Base-by-base conservation (phyloP, 2,113 vertebrate species). In the Cricetomys ansorgei region DNA sequence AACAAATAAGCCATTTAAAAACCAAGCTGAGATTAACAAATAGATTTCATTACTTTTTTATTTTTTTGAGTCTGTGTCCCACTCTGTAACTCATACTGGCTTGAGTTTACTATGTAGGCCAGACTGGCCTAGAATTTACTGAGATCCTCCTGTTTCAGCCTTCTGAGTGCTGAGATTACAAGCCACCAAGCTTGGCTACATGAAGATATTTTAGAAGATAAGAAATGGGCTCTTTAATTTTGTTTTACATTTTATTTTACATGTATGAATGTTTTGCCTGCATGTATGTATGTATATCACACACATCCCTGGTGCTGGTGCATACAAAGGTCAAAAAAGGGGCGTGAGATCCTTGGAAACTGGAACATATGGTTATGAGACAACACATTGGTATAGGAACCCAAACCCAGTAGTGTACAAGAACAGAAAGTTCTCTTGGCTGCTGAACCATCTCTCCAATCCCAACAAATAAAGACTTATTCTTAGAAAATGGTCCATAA, bases 11-110 rank as follows among this genome's bases (percentile, higher is more conserved):
- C 3, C 15, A 25, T 80, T 40, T 73, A 45, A 75, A 80, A 0
- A 75, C 19, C 16, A 64, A n/a, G n/a, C n/a, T n/a, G n/a, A n/a
- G n/a, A n/a, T n/a, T n/a, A 95, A 96, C 29, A 75, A 90, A 96
- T 34, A 40, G 12, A 43, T 17, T 57, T 85, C n/a, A n/a, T n/a
- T 34, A 27, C 13, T 67, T 29, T 57, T 25, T 25, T 7, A 17
- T 67, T 45, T 11, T 50, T 86, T 50, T 16, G 45, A 53, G 48
- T 25, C 29, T 55, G 3, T 50, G 45, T 70, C 34, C 37, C 31
- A 67, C 64, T 87, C 45, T 67, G 45, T 53, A 50, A 37, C 45
- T 11, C 34, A 29, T 69, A 50, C 7, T 87, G 65, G 6, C 11
- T 45, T 70, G 21, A 55, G 53, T 27, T n/a, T 53, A 8, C 48